A percentile compares a stretch with the other conserved stretches of the same genome.
These are phyloP conservation scores for Rhagologus leucostigma DNA, from an alignment of 2,113 vertebrate genomes.

Conservation along the genomic window DNA sequence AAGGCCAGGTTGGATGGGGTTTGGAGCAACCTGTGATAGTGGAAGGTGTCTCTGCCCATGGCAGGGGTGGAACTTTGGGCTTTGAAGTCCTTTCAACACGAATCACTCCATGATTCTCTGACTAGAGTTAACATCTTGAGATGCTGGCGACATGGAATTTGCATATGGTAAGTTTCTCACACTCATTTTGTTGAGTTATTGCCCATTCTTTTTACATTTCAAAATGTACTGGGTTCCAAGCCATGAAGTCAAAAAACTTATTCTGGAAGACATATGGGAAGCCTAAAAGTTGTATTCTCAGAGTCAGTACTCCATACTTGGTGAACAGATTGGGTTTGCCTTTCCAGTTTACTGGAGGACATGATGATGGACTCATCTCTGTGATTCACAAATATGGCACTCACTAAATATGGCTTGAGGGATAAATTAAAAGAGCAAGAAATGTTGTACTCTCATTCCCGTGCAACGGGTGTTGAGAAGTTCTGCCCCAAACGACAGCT, in stretches of 20 bases:
- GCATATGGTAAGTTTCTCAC: neutral
- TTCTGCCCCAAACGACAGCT: neutral
- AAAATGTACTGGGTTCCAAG: neutral
- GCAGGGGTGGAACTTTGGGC: neutral
- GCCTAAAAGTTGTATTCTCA: neutral
- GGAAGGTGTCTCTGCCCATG: neutral
- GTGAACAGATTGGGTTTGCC: neutral
- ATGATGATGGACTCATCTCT: neutral
- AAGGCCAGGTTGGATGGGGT: fast-evolving
- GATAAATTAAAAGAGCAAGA: neutral
- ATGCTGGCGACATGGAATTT: fast-evolving
- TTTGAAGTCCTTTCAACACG: neutral
- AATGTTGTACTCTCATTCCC: neutral
- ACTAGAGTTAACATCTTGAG: neutral
- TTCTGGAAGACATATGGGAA: neutral
- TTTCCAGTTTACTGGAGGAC: neutral
- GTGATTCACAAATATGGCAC: neutral
- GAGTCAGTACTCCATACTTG: neutral
- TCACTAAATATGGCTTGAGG: neutral
- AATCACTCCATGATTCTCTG: neutral
- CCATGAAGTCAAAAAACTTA: neutral
- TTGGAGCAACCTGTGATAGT: neutral
- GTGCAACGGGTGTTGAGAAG: fast-evolving
- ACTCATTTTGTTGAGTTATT: neutral
- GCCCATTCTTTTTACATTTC: neutral